Percentiles rank a stretch among this genome's conserved stretches.
phyloP scores from a whole-genome alignment of 1,140 invertebrate genomes.

The Holotrichia oblita region DNA sequence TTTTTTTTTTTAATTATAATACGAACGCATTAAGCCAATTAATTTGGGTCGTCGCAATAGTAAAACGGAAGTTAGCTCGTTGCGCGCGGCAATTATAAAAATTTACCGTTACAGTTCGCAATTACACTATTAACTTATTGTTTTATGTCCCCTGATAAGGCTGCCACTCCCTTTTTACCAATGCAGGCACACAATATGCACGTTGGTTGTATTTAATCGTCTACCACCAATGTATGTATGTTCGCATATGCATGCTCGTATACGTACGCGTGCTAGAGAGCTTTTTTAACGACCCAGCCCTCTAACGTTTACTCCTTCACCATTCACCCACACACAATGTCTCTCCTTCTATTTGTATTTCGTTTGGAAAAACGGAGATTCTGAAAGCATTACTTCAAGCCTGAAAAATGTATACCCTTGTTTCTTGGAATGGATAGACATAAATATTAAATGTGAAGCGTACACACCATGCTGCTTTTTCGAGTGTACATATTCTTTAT shows the following conservation, averaged over 20 bases:
- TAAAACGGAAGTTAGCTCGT: background rate
- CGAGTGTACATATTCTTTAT: constrained; percentile 14
- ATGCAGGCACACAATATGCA: background rate
- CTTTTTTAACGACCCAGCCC: no score
- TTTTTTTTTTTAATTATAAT: background rate
- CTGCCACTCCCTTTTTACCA: background rate
- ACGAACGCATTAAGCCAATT: constrained; percentile 12
- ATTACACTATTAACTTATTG: constrained; percentile 8
- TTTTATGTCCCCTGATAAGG: constrained; percentile 1
- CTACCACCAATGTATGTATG: background rate
- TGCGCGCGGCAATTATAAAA: constrained; percentile 11
- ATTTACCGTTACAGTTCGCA: constrained; percentile 6
- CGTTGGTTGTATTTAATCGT: constrained; percentile 12
- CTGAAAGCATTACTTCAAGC: constrained; percentile 17
- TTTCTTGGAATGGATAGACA: constrained; percentile 23
- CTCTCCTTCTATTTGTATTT: constrained; percentile 23
- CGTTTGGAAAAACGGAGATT: constrained; percentile 22
- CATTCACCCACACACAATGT: no score
- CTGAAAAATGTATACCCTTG: constrained; percentile 24
- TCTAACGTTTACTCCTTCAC: no score
- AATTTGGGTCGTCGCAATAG: background rate
- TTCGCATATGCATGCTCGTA: no score
- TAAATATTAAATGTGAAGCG: constrained; percentile 29
- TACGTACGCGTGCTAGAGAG: no score
- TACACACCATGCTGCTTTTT: constrained; percentile 8